phyloP scores from a whole-genome alignment of 2,888 invertebrate species.

The Drosophila prostipennis region DNA sequence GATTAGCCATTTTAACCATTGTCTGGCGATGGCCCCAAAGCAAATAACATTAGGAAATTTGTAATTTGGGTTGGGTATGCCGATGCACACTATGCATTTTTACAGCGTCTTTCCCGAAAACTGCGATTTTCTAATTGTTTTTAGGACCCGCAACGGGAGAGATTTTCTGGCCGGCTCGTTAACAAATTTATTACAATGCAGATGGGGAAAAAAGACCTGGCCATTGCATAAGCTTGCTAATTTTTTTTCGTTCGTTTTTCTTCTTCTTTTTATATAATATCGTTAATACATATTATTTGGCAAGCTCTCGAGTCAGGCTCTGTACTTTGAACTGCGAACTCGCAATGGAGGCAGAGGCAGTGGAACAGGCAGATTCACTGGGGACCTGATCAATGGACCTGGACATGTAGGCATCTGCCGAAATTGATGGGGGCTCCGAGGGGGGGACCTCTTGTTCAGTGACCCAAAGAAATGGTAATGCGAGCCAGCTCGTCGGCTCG shows the following conservation, averaged over 20 bases:
- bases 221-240: constrained; percentile 78
- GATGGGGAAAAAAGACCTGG: constrained; percentile 49
- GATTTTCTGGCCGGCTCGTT: constrained; percentile 45
- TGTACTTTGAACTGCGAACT: constrained; percentile 80
- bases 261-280: constrained; percentile 78
- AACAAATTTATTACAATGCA: constrained; percentile 76
- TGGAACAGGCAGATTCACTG: neutral
- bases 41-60: constrained; percentile 29
- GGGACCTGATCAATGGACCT: constrained; percentile 65
- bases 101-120: constrained; percentile 13
- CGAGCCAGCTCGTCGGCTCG: constrained; percentile 31
- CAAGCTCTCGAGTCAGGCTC: constrained; percentile 48
- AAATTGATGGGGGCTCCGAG: constrained; percentile 48
- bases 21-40: constrained; percentile 61
- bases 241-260: constrained; percentile 54
- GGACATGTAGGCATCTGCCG: constrained; percentile 71
- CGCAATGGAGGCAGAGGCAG: constrained; percentile 45
- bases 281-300: constrained; percentile 83
- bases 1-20: constrained; percentile 74
- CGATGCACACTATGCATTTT: constrained; percentile 8
- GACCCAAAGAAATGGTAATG: constrained; percentile 82
- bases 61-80: constrained; percentile 48
- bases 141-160: constrained; percentile 6
- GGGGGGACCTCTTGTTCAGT: constrained; percentile 59
- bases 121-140: constrained; percentile 59